A percentile compares a stretch with the other conserved stretches of the same genome.
Conservation (phyloP, 2,888 invertebrate genomes). For the Elegia similella region DNA sequence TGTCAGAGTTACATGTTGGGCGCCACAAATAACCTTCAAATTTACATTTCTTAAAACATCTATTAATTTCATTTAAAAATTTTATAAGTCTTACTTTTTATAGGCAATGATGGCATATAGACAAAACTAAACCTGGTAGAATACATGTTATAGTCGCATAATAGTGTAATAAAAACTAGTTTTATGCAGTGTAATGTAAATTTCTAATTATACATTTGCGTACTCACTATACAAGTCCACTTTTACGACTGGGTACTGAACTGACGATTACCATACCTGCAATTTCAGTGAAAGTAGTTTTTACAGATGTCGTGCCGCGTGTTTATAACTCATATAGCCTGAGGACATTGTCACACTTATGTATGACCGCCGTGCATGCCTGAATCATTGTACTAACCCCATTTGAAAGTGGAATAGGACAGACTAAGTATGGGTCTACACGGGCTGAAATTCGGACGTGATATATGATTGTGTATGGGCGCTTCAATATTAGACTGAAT, state of each 20-base stretch:
- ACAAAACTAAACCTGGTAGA: neutral
- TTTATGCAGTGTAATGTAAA: neutral
- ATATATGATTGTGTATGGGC: too few relatives aligned
- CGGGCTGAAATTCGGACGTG: neutral
- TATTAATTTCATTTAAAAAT: too few relatives aligned
- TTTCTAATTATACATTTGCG: neutral
- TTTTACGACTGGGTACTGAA: neutral
- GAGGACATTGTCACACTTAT: conserved; percentile 54
- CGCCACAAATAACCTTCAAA: too few relatives aligned
- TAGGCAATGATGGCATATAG: too few relatives aligned
- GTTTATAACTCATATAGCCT: conserved; percentile 49
- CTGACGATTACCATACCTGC: conserved; percentile 29
- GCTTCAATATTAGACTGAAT: too few relatives aligned
- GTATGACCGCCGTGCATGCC: conserved; percentile 27
- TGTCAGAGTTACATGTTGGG: too few relatives aligned
- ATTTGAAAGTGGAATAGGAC: conserved; percentile 33
- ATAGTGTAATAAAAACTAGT: neutral
- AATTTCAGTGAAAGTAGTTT: conserved; percentile 44
- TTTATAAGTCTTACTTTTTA: too few relatives aligned
- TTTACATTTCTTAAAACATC: too few relatives aligned
- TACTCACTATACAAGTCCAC: neutral
- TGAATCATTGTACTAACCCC: conserved; percentile 41
- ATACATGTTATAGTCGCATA: neutral
- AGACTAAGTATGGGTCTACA: neutral
- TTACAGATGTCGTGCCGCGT: conserved; percentile 44